Evolutionary conservation across 2,113 vertebrate species (phyloP).

Genomic region (Anser cygnoides): DNA sequence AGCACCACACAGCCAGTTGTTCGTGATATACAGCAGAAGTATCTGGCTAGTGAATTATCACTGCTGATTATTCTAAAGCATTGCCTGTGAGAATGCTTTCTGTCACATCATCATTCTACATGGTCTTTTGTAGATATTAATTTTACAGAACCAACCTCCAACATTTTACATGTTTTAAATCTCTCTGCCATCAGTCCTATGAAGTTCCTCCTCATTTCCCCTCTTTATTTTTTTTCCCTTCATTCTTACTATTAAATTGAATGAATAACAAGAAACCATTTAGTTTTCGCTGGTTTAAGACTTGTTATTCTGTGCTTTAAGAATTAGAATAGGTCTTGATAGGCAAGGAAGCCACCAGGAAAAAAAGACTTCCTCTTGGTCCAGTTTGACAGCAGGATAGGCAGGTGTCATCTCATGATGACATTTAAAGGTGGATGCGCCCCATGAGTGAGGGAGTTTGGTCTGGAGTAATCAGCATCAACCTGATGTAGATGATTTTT

Average conservation of each 20-base stretch:
- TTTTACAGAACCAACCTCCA: not conserved
- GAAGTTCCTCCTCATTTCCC: not conserved
- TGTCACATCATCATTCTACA: not conserved
- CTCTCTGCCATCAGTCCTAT: not conserved
- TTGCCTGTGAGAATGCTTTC: not conserved
- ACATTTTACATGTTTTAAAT: not conserved
- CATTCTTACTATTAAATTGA: not conserved
- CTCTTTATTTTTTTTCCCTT: not conserved
- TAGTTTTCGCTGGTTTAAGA: not conserved
- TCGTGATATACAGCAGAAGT: not conserved
- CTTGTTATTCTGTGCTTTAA: slow-evolving; percentile 7
- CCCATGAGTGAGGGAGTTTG: slow-evolving; percentile 2
- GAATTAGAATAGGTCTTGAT: slow-evolving; percentile 29
- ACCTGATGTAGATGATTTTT: slow-evolving; percentile 33
- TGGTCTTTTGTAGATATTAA: not conserved
- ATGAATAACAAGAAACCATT: not conserved
- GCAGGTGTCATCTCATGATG: slow-evolving; percentile 56
- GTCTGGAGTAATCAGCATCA: slow-evolving; percentile 55
- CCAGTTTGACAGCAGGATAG: slow-evolving; percentile 34
- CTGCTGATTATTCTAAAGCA: not conserved
- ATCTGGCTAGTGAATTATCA: not conserved
- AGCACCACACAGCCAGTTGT: not conserved
- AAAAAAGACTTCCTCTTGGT: not conserved
- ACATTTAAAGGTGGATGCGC: slow-evolving; percentile 62
- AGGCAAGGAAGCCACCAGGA: slow-evolving; percentile 29